Conservation (phyloP, 2,888 invertebrate species). For the Troides aeacus region DNA sequence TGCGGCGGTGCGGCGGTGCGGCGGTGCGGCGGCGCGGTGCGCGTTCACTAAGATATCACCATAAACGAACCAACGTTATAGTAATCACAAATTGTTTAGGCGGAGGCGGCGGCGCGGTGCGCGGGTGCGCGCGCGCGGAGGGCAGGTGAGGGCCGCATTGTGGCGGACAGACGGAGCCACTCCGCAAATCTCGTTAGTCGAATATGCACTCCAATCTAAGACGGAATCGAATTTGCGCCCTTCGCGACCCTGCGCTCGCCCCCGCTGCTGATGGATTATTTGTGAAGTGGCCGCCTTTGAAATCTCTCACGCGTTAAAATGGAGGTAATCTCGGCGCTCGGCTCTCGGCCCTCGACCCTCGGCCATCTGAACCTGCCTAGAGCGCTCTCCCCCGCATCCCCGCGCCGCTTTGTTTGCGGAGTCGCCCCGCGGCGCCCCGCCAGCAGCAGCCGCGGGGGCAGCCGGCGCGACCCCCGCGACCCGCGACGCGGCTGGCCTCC, state of each 20-base stretch:
- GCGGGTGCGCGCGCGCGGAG: not conserved
- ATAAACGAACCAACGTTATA: too few relatives aligned
- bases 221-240: constrained; percentile 68
- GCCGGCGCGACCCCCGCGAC: constrained; percentile 31
- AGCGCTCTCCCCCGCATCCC: constrained; percentile 30
- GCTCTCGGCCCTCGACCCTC: too few relatives aligned
- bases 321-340: constrained; percentile 70
- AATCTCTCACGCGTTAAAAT: constrained; percentile 79
- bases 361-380: too few relatives aligned
- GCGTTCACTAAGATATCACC: too few relatives aligned
- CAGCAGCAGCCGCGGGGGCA: constrained; percentile 31
- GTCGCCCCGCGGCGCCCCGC: constrained; percentile 44
- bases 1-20: not conserved
- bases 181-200: constrained; percentile 65
- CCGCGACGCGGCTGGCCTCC: constrained; percentile 45
- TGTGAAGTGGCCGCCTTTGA: constrained; percentile 74
- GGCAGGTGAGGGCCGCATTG: constrained; percentile 8
- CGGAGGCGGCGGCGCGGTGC: not conserved
- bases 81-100: not conserved
- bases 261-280: constrained; percentile 76
- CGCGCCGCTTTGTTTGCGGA: constrained; percentile 69
- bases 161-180: constrained; percentile 31
- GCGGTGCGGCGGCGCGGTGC: too few relatives aligned
- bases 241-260: constrained; percentile 42
- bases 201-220: constrained; percentile 75